A percentile compares a stretch with the other conserved stretches of the same genome.
These are phyloP conservation scores for Echiichthys vipera DNA, from an alignment of 2,797 vertebrate genomes.

Conservation along the genomic window DNA sequence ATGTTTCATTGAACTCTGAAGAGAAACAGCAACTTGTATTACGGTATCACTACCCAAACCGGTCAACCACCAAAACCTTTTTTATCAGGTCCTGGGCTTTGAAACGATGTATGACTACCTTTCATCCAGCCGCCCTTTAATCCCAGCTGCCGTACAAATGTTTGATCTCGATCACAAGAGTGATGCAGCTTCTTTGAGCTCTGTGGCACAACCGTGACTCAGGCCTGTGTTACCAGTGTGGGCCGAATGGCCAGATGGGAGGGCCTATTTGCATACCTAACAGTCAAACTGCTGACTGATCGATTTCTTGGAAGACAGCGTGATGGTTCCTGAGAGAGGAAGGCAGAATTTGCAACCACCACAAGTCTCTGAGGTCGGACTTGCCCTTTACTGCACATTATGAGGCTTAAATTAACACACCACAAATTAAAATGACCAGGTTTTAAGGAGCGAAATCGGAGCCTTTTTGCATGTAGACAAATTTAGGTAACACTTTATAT, in stretches of 20 bases:
- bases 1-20: slow-evolving; percentile 67
- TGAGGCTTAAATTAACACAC: slow-evolving; percentile 30
- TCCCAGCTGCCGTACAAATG: background rate
- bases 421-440: background rate
- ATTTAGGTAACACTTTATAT: too few species aligned
- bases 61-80: slow-evolving; percentile 71
- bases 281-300: slow-evolving; percentile 80
- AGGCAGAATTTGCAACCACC: slow-evolving; percentile 70
- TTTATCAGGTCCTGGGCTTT: slow-evolving; percentile 40
- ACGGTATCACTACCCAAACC: slow-evolving; percentile 78
- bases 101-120: background rate
- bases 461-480: background rate
- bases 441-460: background rate
- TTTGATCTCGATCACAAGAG: background rate
- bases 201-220: slow-evolving; percentile 64
- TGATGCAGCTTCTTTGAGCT: slow-evolving; percentile 20
- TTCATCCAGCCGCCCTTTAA: slow-evolving; percentile 2
- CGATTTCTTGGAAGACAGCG: slow-evolving; percentile 91
- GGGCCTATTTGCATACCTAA: slow-evolving; percentile 93
- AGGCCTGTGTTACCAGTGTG: slow-evolving; percentile 51
- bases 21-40: slow-evolving; percentile 72
- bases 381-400: slow-evolving; percentile 15
- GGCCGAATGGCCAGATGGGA: slow-evolving; percentile 86
- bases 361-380: slow-evolving; percentile 47
- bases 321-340: slow-evolving; percentile 67